A percentile compares a stretch with the other conserved stretches of the same genome.
phyloP scores from a whole-genome alignment of 2,113 vertebrate species.

The Ondatra zibethicus region DNA sequence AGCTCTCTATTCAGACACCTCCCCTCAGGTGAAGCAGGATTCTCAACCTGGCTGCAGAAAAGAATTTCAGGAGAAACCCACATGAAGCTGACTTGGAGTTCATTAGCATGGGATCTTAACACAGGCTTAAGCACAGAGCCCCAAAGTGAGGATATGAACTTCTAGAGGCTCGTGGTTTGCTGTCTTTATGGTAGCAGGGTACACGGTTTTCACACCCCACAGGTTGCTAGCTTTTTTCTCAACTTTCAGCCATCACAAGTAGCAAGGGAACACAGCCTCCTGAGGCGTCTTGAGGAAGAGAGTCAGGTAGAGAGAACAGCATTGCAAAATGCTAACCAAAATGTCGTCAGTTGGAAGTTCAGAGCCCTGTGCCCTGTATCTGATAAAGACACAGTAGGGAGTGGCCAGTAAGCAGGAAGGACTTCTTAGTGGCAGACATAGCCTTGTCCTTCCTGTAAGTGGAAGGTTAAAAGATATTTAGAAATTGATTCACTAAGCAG shows the following conservation, averaged over 20 bases:
- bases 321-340: accelerated
- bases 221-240: not conserved
- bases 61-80: not conserved
- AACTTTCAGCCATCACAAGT: accelerated
- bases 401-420: too few species aligned
- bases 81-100: not conserved
- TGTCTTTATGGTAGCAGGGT: not conserved
- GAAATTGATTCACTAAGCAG: accelerated
- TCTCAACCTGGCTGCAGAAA: not conserved
- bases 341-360: not conserved
- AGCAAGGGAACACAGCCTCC: accelerated
- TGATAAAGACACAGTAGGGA: not conserved
- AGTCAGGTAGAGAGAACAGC: accelerated
- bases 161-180: not conserved
- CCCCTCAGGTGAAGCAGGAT: not conserved
- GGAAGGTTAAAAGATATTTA: too few species aligned
- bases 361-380: accelerated
- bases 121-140: not conserved
- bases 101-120: not conserved
- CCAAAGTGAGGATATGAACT: not conserved
- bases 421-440: accelerated
- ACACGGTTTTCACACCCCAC: not conserved
- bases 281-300: accelerated
- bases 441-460: accelerated
- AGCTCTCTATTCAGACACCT: not conserved